Evolutionary conservation across 2,113 vertebrate genomes (phyloP).

Genomic region (Glaucomys volans): DNA sequence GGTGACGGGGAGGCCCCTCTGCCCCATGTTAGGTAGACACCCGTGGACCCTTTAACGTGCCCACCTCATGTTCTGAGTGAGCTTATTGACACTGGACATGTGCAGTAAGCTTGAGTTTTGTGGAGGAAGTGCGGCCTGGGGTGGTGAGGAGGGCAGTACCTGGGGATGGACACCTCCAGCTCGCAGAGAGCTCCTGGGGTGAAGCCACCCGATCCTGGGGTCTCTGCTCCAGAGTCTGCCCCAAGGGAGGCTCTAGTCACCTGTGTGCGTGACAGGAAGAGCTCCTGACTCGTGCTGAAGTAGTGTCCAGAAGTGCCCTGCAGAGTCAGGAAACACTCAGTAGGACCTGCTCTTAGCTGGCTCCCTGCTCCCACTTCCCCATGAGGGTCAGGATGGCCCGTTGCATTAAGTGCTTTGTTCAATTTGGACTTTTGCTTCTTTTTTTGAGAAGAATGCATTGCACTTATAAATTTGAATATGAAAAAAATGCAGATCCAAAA

Average conservation of each 20-base stretch:
- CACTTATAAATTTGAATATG: not conserved
- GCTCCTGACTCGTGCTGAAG: not conserved
- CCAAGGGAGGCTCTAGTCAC: not conserved
- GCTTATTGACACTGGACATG: not conserved
- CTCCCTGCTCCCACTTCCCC: not conserved
- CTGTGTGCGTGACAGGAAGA: not conserved
- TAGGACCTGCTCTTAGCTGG: too few relatives aligned
- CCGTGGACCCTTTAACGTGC: not conserved
- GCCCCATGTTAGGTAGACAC: not conserved
- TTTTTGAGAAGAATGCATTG: not conserved
- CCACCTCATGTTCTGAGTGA: not conserved
- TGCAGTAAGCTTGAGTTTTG: not conserved
- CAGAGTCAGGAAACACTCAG: not conserved
- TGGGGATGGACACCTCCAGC: not conserved
- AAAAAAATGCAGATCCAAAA: not conserved
- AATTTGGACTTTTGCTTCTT: not conserved
- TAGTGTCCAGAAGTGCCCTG: too few relatives aligned
- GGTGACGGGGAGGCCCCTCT: not conserved
- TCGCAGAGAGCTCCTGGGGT: not conserved
- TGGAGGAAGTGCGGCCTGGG: not conserved
- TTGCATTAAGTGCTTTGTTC: not conserved
- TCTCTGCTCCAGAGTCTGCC: not conserved
- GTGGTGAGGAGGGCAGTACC: not conserved
- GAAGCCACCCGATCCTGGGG: not conserved
- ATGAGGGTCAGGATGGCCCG: too few relatives aligned